Evolutionary conservation across 2,888 invertebrate species (phyloP), one percentile per base, ranked within the genome.

Genomic region (Drosophila prolongata): DNA sequence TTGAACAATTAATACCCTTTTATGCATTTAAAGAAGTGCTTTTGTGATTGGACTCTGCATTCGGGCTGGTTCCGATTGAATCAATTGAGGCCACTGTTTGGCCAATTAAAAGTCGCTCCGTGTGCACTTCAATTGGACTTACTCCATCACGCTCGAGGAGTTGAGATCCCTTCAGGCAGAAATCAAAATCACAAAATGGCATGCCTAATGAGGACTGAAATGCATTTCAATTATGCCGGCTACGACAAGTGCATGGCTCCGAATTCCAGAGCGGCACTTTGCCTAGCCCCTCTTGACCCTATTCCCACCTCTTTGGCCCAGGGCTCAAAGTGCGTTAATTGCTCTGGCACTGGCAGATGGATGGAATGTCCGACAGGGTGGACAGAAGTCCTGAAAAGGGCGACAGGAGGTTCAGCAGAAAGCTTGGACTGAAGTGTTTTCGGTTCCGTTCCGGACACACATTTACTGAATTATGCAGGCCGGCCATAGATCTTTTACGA

Each of bases 191-290:
- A 16, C 78, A 75, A 82, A 86, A 87, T 87, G 87, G 87, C 85
- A 82, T 72, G 77, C 79, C 87, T 87, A 83, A 83, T 83, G 87
- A 84, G 87, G 61, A 57, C 79, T 79, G 75, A 87, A 83, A 81
- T 85, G 83, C 85, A 81, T 87, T 83, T 87, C 87, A 87, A n/a
- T 86, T 87, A 83, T 80, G 83, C 73, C 78, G 60, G 16, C 46
- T 70, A 77, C 75, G 50, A 50, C 58, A 71, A 70, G 55, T 60
- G 69, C 70, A 59, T 53, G 52, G 37, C 52, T 60, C 67, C 56
- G 52, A 68, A 68, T 52, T 68, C 52, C 68, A 68, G 40, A 53
- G 52, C 72, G 40, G 19, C 58, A 56, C 53, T 55, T 53, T 54
- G 49, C 59, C 24, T 38, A 52, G 70, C 43, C 74, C 76, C 72